Conservation (phyloP, 2,797 vertebrate species). For the Yasuhikotakia modesta region DNA sequence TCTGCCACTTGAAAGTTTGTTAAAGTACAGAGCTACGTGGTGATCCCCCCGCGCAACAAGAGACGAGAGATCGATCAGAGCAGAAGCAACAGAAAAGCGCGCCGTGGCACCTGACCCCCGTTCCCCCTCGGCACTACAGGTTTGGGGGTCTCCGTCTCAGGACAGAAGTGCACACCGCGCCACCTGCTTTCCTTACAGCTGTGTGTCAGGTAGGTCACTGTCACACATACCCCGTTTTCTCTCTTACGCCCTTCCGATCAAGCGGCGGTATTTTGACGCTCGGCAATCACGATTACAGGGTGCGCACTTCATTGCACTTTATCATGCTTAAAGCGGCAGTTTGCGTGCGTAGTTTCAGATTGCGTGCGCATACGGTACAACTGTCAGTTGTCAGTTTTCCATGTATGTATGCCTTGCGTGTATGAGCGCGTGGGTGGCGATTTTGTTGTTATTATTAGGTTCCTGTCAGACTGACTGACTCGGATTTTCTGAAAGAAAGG, state of each 20-base stretch:
- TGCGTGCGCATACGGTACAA: background rate
- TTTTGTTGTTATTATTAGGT: slow-evolving; percentile 38
- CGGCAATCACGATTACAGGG: slow-evolving; percentile 1
- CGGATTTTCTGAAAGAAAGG: slow-evolving; percentile 5
- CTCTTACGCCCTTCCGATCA: slow-evolving; percentile 11
- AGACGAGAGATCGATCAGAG: slow-evolving; percentile 24
- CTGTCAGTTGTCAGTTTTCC: slow-evolving; percentile 12
- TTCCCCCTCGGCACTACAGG: background rate
- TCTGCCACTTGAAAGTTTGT: slow-evolving; percentile 35
- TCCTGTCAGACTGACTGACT: slow-evolving; percentile 31
- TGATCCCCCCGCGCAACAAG: slow-evolving; percentile 21
- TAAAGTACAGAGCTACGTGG: slow-evolving; percentile 11
- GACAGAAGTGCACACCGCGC: slow-evolving; percentile 47
- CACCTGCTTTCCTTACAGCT: slow-evolving; percentile 60
- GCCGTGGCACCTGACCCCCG: slow-evolving; percentile 25
- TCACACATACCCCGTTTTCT: slow-evolving; percentile 58
- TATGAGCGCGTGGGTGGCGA: slow-evolving; percentile 17
- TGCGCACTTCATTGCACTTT: slow-evolving; percentile 6
- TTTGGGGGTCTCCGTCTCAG: slow-evolving; percentile 44
- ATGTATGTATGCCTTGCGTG: slow-evolving; percentile 11
- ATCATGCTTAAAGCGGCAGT: slow-evolving; percentile 21
- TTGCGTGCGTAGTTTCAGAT: background rate
- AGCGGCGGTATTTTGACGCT: slow-evolving; percentile 1
- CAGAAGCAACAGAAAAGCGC: slow-evolving; percentile 25
- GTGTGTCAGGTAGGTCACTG: slow-evolving; percentile 61